Conservation (phyloP, 2,797 vertebrate species). For the Buceros bicornis region DNA sequence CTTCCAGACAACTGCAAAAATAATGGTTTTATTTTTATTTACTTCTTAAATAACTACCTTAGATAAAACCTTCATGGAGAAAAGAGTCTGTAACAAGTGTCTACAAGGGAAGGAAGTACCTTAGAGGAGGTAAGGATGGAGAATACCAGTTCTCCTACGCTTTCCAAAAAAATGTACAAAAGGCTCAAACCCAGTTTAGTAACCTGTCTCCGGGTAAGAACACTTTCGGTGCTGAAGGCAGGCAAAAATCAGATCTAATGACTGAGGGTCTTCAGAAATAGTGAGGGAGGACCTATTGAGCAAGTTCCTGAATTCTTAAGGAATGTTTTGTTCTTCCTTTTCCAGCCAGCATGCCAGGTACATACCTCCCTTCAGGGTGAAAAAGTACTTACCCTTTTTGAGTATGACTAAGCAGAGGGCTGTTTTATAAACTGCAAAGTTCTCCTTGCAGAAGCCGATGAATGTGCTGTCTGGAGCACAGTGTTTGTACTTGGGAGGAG, state of each 20-base stretch:
- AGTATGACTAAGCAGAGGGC: constrained; percentile 41
- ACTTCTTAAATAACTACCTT: background rate
- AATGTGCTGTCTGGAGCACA: background rate
- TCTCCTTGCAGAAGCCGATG: background rate
- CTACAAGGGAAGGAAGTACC: background rate
- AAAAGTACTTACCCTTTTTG: constrained; percentile 15
- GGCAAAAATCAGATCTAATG: background rate
- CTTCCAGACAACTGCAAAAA: background rate
- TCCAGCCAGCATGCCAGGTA: background rate
- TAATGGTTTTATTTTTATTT: background rate
- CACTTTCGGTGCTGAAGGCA: background rate
- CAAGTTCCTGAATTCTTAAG: background rate
- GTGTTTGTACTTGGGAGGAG: constrained; percentile 4
- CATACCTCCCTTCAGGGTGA: constrained; percentile 44
- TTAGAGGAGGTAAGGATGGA: background rate
- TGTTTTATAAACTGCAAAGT: constrained; percentile 29
- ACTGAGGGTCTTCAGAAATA: background rate
- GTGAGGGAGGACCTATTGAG: background rate
- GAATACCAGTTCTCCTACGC: background rate
- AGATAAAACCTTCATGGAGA: background rate
- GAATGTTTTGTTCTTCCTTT: background rate
- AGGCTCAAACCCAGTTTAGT: background rate
- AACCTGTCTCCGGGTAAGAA: background rate
- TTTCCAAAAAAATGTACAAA: background rate
- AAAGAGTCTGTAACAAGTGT: background rate